phyloP scores from a whole-genome alignment of 2,888 invertebrate genomes.

The Oscheius sp. region DNA sequence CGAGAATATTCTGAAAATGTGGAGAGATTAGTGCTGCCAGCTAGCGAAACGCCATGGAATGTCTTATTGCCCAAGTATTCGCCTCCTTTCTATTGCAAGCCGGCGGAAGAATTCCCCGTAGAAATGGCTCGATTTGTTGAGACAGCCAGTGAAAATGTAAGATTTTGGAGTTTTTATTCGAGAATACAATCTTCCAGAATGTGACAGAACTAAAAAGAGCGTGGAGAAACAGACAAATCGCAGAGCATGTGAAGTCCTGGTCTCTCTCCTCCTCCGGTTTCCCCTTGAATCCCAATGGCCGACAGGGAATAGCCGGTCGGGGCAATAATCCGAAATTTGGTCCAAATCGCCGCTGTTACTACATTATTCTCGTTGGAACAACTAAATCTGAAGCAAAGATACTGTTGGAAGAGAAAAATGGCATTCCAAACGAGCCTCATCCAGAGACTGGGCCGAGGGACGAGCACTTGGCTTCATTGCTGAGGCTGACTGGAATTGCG shows the following conservation, averaged over 20 bases:
- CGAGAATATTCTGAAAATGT: not conserved
- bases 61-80: constrained; percentile 38
- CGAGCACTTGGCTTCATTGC: constrained; percentile 44
- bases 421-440: constrained; percentile 60
- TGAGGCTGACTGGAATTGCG: constrained; percentile 46
- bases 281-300: constrained; percentile 65
- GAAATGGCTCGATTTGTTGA: constrained; percentile 60
- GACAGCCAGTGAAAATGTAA: constrained; percentile 47
- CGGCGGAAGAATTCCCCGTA: constrained; percentile 54
- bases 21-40: not conserved
- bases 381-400: constrained; percentile 27
- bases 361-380: constrained; percentile 51
- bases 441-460: constrained; percentile 48
- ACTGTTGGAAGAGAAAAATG: constrained; percentile 36
- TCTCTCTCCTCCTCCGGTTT: constrained; percentile 53
- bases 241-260: constrained; percentile 41
- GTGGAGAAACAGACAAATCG: constrained; percentile 54
- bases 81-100: constrained; percentile 61
- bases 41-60: constrained; percentile 14
- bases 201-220: constrained; percentile 50
- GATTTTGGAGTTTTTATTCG: not conserved
- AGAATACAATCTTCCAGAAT: constrained; percentile 38
- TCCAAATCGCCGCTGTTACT: constrained; percentile 59
- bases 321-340: constrained; percentile 66
- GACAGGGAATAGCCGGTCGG: constrained; percentile 62